Conservation (phyloP, 2,113 vertebrate species). For the Salvelinus namaycush region DNA sequence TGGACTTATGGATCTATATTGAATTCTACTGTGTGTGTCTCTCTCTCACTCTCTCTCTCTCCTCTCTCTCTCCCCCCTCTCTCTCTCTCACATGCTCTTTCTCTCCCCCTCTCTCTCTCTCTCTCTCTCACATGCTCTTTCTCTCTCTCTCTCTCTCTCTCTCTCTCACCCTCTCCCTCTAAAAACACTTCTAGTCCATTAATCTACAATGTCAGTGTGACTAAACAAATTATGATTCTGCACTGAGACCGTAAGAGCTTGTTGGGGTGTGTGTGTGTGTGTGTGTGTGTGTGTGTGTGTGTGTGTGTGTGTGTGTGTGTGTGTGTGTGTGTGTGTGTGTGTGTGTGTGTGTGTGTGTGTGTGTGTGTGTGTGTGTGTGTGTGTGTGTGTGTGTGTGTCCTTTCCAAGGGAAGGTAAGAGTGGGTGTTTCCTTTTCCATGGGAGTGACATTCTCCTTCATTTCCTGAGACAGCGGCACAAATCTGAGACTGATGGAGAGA, state of each 20-base stretch:
- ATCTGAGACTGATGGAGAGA: slow-evolving; percentile 50
- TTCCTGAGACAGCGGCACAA: slow-evolving; percentile 63
- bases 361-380: neutral
- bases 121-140: too few species aligned
- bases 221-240: too few species aligned
- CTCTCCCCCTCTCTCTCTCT: too few species aligned
- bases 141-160: too few species aligned
- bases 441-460: slow-evolving; percentile 77
- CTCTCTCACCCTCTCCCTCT: too few species aligned
- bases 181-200: too few species aligned
- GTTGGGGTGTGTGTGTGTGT: neutral
- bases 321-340: too few species aligned
- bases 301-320: too few species aligned
- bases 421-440: slow-evolving; percentile 58
- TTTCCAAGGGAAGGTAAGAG: slow-evolving; percentile 50
- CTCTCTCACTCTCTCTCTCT: neutral
- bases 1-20: neutral
- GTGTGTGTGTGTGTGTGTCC: neutral
- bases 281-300: too few species aligned
- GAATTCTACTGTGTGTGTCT: neutral
- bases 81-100: too few species aligned
- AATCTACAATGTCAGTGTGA: too few species aligned
- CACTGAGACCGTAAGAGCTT: neutral
- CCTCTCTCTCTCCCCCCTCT: neutral
- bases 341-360: too few species aligned